A percentile compares a stretch with the other conserved stretches of the same genome.
These are phyloP conservation scores for Ophraella communa DNA, from an alignment of 2,888 invertebrate species.

Conservation along the genomic window DNA sequence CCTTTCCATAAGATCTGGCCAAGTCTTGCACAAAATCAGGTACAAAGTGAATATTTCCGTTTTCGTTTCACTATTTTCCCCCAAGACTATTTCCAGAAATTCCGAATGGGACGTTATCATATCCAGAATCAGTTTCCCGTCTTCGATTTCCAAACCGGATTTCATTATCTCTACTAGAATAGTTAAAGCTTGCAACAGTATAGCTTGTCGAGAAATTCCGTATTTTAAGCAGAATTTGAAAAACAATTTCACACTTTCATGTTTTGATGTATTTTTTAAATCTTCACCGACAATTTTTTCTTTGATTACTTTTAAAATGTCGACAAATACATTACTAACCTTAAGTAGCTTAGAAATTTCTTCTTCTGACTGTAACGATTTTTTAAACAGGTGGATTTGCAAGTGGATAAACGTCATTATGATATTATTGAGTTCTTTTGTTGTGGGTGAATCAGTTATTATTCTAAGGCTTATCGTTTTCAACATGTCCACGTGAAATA, in stretches of 20 bases:
- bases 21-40: slow-evolving; percentile 67
- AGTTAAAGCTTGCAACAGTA: slow-evolving; percentile 61
- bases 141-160: slow-evolving; percentile 59
- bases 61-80: slow-evolving; percentile 58
- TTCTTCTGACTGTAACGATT: slow-evolving; percentile 42
- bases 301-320: slow-evolving; percentile 37
- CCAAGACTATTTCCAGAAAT: slow-evolving; percentile 74
- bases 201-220: slow-evolving; percentile 60
- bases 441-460: slow-evolving; percentile 53
- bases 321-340: slow-evolving; percentile 40
- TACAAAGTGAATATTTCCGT: slow-evolving; percentile 69
- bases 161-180: slow-evolving; percentile 65
- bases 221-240: slow-evolving; percentile 72
- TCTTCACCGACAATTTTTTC: slow-evolving; percentile 24
- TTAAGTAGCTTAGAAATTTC: slow-evolving; percentile 39
- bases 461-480: slow-evolving; percentile 65
- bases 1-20: slow-evolving; percentile 69
- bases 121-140: slow-evolving; percentile 68
- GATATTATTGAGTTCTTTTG: slow-evolving; percentile 63
- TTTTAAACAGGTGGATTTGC: slow-evolving; percentile 62
- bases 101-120: slow-evolving; percentile 81
- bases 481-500: slow-evolving; percentile 66
- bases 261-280: slow-evolving; percentile 50
- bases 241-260: slow-evolving; percentile 66
- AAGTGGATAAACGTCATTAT: slow-evolving; percentile 65